Percentiles rank a stretch among this genome's conserved stretches.
phyloP scores from a whole-genome alignment of 2,797 vertebrate species.

The Sebastes steindachneri region DNA sequence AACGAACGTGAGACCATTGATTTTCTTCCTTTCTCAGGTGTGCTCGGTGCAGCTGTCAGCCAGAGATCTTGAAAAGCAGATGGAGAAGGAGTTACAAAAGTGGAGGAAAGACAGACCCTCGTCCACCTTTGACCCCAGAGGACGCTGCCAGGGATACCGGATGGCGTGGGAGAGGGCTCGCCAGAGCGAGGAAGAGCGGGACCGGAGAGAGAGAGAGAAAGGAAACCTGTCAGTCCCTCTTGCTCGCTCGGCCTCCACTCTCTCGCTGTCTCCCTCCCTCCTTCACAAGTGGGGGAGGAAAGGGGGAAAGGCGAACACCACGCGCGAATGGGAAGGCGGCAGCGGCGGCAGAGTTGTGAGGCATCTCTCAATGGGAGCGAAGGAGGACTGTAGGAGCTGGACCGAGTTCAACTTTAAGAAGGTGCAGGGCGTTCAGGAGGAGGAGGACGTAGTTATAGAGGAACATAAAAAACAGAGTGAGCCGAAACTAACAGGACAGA shows the following conservation, averaged over 20 bases:
- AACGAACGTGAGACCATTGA: neutral
- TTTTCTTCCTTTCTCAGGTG: constrained; percentile 76
- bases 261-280: constrained; percentile 80
- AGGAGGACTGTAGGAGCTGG: constrained; percentile 58
- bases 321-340: constrained; percentile 43
- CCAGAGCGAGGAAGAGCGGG: constrained; percentile 57
- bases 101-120: constrained; percentile 81
- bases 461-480: constrained; percentile 27
- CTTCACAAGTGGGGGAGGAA: constrained; percentile 72
- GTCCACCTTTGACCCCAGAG: constrained; percentile 84
- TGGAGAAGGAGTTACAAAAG: constrained; percentile 80
- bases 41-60: constrained; percentile 84
- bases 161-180: constrained; percentile 78
- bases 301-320: constrained; percentile 59
- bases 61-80: constrained; percentile 84
- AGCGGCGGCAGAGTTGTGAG: constrained; percentile 42
- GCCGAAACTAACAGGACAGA: constrained; percentile 8
- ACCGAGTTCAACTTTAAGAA: constrained; percentile 27
- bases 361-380: constrained; percentile 61
- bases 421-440: constrained; percentile 52
- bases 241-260: constrained; percentile 77
- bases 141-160: constrained; percentile 84
- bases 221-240: constrained; percentile 76
- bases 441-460: constrained; percentile 50
- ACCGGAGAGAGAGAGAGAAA: constrained; percentile 67